Percentiles rank a stretch among this genome's conserved stretches.
phyloP scores from a whole-genome alignment of 1,140 invertebrate species.

The Subanguina moxae region DNA sequence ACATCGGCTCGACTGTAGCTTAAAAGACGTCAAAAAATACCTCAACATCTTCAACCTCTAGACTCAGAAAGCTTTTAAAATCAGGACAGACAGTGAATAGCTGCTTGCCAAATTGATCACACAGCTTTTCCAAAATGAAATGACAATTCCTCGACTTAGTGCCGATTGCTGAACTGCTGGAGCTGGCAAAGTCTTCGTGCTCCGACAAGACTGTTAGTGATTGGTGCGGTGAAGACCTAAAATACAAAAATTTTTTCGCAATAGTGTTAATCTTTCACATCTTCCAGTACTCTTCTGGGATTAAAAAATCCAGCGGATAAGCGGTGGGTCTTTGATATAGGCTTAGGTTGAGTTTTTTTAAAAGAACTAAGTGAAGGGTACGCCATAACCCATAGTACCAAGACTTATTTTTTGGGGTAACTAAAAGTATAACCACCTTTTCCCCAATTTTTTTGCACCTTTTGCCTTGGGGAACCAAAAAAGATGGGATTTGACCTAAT shows the following conservation, averaged over 20 bases:
- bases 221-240: conserved; percentile 5
- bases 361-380: no score
- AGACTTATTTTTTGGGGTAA: no score
- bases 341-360: no score
- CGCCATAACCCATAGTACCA: no score
- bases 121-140: conserved; percentile 22
- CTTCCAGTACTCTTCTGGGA: no score
- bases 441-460: no score
- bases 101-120: conserved; percentile 20
- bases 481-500: no score
- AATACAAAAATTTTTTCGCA: conserved; percentile 1
- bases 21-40: not conserved
- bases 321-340: no score
- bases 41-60: conserved; percentile 20
- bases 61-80: conserved; percentile 16
- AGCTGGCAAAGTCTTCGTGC: not conserved
- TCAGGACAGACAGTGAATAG: conserved; percentile 32
- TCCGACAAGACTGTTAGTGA: not conserved
- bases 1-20: not conserved
- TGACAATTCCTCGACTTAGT: conserved; percentile 35
- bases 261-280: no score
- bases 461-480: no score
- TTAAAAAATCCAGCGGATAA: no score
- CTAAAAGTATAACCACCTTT: no score
- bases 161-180: not conserved